Conservation (phyloP, 2,113 vertebrate species). For the Physeter macrocephalus region DNA sequence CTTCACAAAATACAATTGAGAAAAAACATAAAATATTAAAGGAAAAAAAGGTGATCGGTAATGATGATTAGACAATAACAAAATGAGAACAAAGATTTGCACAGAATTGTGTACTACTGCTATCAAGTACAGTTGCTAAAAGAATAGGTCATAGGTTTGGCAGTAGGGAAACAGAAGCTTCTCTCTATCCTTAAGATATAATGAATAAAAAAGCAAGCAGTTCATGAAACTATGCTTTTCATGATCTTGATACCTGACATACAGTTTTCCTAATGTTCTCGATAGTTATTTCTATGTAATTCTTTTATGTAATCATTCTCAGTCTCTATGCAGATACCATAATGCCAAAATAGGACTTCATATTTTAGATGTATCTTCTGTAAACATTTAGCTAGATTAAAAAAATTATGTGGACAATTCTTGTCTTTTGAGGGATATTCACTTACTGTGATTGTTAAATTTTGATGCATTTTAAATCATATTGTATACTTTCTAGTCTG, state of each 20-base stretch:
- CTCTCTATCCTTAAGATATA: not conserved
- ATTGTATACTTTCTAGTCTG: not conserved
- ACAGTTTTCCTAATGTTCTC: not conserved
- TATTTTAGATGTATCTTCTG: not conserved
- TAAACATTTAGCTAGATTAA: not conserved
- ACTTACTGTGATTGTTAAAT: not conserved
- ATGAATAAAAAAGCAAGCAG: not conserved
- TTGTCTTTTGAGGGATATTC: not conserved
- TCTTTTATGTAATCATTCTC: not conserved
- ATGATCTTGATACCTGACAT: not conserved
- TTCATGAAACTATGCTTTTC: not conserved
- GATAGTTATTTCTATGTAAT: not conserved
- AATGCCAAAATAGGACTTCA: not conserved
- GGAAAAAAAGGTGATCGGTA: not conserved
- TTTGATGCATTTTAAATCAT: not conserved
- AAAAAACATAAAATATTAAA: not conserved
- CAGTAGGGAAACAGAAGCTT: not conserved
- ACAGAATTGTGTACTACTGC: not conserved
- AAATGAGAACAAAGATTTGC: not conserved
- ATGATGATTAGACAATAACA: not conserved
- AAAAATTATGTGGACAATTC: not conserved
- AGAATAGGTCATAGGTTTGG: not conserved
- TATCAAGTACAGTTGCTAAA: not conserved
- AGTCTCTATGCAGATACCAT: not conserved
- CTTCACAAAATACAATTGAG: not conserved